Base-by-base conservation (phyloP, 92 coral and sea anemone species). In the Plumapathes pennacea region DNA sequence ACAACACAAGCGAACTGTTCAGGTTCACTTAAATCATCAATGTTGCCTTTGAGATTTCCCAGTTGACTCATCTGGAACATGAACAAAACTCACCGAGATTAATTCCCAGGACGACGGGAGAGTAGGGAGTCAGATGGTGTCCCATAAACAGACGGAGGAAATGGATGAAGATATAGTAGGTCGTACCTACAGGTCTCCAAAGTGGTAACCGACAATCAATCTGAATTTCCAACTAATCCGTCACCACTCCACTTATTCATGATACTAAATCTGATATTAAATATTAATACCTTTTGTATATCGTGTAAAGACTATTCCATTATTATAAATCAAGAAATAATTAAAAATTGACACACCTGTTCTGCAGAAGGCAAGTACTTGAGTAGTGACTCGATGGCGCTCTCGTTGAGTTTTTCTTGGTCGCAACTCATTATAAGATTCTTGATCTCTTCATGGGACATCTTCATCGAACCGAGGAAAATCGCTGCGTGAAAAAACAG, bases 1-100 rank as follows among this genome's bases (percentile, higher is more conserved):
- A 92, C 98, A 50, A 56, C 29, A 52, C 92, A 89, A 37, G 90
- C 97, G 68, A 94, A 94, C 53, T 88, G 99, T 54, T 94, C 99
- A 3, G 99, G 95, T 30, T 94, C 99, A 68, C 85, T 88, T 32
- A 94, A 78, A 32, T 94, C 95, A 23, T 73, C 80, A 15, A 80
- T 63, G 20, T 80, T 60, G 32, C 88, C 89, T 34, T 70, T 94
- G 94, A 94, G 84, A 38, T 81, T 90, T 4, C 85, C 85, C 54
- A 94, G 73, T 51, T 88, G 96, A 22, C 85, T 82, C 84, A 94
- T 81, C 99, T 94, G 51, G 19, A 56, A 50, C 7, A 50, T 28
- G 9, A 26, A 63, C 10, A 17, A 20, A 13, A 24, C n/a, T n/a
- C n/a, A n/a, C n/a, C n/a, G n/a, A n/a, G n/a, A n/a, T n/a, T n/a